Conservation (phyloP, 2,888 invertebrate genomes). For the Oscheius sp. region DNA sequence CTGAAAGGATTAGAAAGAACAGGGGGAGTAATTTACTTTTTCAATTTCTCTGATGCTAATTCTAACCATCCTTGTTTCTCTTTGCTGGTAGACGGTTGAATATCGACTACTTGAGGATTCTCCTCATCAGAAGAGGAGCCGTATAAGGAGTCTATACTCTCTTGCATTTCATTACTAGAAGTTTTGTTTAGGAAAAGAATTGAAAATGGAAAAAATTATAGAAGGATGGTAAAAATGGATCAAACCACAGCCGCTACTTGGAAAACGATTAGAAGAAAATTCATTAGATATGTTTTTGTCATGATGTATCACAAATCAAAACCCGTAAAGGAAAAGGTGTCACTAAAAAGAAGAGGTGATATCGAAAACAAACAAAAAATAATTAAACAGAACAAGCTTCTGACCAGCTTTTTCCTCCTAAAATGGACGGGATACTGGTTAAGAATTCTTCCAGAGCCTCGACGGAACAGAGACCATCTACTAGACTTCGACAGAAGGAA, state of each 20-base stretch:
- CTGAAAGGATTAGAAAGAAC: constrained; percentile 2
- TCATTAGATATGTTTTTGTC: not conserved
- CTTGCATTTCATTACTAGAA: constrained; percentile 16
- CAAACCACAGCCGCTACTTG: not conserved
- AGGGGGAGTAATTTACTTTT: constrained; percentile 5
- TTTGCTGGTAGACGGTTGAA: not conserved
- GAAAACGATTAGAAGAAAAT: not conserved
- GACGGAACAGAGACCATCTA: constrained; percentile 34
- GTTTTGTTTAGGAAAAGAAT: not conserved
- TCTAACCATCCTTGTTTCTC: constrained; percentile 22
- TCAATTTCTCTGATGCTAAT: constrained; percentile 12
- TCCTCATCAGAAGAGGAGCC: constrained; percentile 5
- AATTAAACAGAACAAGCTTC: not conserved
- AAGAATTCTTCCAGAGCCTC: constrained; percentile 33
- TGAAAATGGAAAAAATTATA: not conserved
- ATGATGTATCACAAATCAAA: not conserved
- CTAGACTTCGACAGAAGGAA: constrained; percentile 37
- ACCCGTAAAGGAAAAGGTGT: not conserved
- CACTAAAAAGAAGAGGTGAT: not conserved
- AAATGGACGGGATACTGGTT: not conserved
- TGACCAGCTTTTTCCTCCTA: constrained; percentile 3
- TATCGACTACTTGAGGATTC: not conserved
- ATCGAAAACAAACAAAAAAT: constrained; percentile 8
- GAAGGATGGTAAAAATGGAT: not conserved
- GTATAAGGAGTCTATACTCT: constrained; percentile 15